Conservation (phyloP, 2,888 invertebrate genomes). For the Polyploca ridens region DNA sequence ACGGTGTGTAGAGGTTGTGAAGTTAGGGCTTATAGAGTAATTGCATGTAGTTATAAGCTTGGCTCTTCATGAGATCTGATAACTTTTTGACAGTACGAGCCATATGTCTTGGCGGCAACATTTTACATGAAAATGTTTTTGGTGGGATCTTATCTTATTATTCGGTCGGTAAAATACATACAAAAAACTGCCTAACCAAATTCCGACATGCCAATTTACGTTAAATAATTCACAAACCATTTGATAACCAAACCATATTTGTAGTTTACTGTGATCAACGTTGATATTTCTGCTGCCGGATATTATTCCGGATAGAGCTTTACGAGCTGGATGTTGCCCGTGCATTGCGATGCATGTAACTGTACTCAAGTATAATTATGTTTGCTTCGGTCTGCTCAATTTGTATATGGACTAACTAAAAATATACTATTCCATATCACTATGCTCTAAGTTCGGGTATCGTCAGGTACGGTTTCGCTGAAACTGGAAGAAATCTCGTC, state of each 20-base stretch:
- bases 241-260: not conserved
- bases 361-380: slow-evolving; percentile 15
- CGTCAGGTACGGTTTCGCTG: slow-evolving; percentile 35
- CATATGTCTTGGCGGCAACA: too few relatives aligned
- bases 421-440: slow-evolving; percentile 48
- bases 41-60: too few relatives aligned
- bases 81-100: too few relatives aligned
- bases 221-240: not conserved
- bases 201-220: not conserved
- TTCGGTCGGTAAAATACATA: too few relatives aligned
- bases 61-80: too few relatives aligned
- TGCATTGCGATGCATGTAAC: slow-evolving; percentile 29
- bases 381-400: slow-evolving; percentile 39
- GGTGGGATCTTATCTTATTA: too few relatives aligned
- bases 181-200: too few relatives aligned
- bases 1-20: too few relatives aligned
- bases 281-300: not conserved
- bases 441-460: slow-evolving; percentile 27
- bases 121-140: too few relatives aligned
- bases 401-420: slow-evolving; percentile 61
- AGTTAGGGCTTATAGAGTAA: too few relatives aligned
- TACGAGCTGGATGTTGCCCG: not conserved
- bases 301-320: too few relatives aligned
- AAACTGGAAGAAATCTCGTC: slow-evolving; percentile 76
- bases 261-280: not conserved